Percentiles rank a stretch among this genome's conserved stretches.
phyloP scores from a whole-genome alignment of 2,888 invertebrate species.

The Spisula solida region DNA sequence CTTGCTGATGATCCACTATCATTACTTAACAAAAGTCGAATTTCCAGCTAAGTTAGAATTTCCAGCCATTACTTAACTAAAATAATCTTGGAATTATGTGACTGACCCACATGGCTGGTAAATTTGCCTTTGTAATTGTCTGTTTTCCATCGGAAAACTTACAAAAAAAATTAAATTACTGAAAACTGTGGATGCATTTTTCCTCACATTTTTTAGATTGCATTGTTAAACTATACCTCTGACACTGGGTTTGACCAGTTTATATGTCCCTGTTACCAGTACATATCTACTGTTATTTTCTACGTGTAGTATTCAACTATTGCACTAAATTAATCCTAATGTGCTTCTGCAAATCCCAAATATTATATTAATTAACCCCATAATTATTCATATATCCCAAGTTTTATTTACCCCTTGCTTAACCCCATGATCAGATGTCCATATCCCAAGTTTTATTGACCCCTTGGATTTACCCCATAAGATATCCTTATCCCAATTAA shows the following conservation, averaged over 20 bases:
- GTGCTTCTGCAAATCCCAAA: background rate
- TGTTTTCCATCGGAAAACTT: too few species aligned
- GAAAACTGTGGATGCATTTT: background rate
- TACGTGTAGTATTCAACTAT: slow-evolving; percentile 9
- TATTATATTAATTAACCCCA: background rate
- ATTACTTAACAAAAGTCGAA: too few species aligned
- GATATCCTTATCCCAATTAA: background rate
- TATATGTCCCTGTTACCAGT: background rate
- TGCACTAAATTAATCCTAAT: background rate
- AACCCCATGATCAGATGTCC: too few species aligned
- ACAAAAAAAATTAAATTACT: background rate
- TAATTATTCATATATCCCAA: background rate
- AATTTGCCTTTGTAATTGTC: too few species aligned
- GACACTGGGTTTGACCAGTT: background rate
- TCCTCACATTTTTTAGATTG: too few species aligned
- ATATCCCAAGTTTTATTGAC: background rate
- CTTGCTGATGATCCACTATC: too few species aligned
- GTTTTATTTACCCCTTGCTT: background rate
- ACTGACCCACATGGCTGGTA: too few species aligned
- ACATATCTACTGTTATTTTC: background rate
- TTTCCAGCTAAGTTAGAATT: too few species aligned
- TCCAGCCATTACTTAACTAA: too few species aligned
- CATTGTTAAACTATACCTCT: background rate
- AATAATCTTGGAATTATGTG: too few species aligned
- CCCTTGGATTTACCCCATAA: background rate